Base-by-base conservation (phyloP, 2,797 vertebrate genomes). In the Oophaga sylvatica region DNA sequence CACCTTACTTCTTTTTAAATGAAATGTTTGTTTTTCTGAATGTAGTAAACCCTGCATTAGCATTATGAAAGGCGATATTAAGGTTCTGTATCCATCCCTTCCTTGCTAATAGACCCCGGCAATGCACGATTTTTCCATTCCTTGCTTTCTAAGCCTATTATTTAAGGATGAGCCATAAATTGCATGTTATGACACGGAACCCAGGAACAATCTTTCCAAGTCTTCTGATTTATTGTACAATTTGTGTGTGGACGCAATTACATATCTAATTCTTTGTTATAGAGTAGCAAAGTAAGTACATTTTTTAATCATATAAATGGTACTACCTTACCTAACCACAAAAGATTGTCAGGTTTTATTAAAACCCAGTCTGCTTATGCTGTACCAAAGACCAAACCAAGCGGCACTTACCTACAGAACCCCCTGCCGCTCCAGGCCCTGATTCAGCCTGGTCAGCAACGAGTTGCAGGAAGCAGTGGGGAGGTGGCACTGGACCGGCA, bases 131-230 rank as follows among this genome's bases (percentile, higher is more conserved):
- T 87, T 87, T 75, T 81, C 57, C 45, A 87, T 87, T 82, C 29
- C 60, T 76, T 81, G 59, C 79, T 70, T 87, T 81, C 31, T 35
- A 76, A 65, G 56, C 80, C 41, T 75, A 87, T 87, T 87, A 87
- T 87, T 87, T 87, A 63, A 62, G 85, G 78, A 87, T 87, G 79
- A 87, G 68, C 85, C 68, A 81, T 87, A 81, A 81, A 81, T 81
- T 87, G 48, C 65, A 87, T 81, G 85, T 81, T 73, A 75, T 87
- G 85, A 87, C 85, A 81, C 41, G 53, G 68, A 59, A 31, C 79
- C 16, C 0, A 53, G 68, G 79, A 81, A 75, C 78, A 81, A 31
- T 73, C 67, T 81, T 75, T 60, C 53, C 22, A 48, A 67, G 31
- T 35, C 48, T 17, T 68, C 29, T 80, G 78, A 81, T 80, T 81